These are phyloP conservation scores for Camponotus fellah DNA, from an alignment of 2,888 invertebrate species.

Conservation along the genomic window DNA sequence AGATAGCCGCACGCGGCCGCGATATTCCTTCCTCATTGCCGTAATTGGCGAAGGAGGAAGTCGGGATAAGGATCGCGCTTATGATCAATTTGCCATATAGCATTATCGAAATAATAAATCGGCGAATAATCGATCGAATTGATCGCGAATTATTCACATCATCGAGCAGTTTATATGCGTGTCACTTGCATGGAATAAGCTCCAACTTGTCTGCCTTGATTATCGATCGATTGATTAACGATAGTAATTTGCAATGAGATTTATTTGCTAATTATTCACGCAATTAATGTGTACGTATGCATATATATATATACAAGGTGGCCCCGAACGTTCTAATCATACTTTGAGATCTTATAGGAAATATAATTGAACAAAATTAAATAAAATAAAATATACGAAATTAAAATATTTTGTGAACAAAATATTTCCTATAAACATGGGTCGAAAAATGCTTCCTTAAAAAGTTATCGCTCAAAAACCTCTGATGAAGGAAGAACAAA, in stretches of 20 bases:
- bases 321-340: no score
- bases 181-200: not conserved
- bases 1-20: constrained; percentile 27
- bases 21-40: constrained; percentile 49
- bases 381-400: no score
- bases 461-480: no score
- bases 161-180: not conserved
- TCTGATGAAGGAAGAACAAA: no score
- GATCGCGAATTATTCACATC: constrained; percentile 15
- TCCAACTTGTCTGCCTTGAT: not conserved
- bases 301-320: not conserved
- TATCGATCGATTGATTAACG: not conserved
- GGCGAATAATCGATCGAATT: not conserved
- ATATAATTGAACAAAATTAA: no score
- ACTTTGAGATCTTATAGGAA: no score
- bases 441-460: no score
- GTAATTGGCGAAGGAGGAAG: constrained; percentile 44
- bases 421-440: no score
- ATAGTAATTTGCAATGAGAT: not conserved
- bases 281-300: not conserved
- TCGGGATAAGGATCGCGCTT: constrained; percentile 23
- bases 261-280: constrained; percentile 5
- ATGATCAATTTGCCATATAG: constrained; percentile 25
- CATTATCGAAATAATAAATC: constrained; percentile 39
- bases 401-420: no score